Evolutionary conservation across 2,113 vertebrate genomes (phyloP), one percentile per base, ranked within the genome.

Genomic region (Ameiurus melas): DNA sequence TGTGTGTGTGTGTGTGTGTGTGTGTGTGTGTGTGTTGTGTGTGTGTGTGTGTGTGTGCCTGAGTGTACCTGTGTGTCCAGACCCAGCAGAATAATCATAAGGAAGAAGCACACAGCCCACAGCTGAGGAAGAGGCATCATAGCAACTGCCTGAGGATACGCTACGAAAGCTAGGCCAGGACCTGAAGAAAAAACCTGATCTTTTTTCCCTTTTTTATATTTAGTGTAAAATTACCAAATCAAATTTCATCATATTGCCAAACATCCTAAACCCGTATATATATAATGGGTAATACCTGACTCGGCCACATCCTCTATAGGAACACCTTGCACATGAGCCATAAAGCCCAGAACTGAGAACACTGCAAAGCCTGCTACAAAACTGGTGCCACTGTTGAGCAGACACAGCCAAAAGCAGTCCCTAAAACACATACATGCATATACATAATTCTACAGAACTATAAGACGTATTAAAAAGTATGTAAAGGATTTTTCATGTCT

Each of bases 81-180:
- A 17, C 95, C 94, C 87, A 96, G 87, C 16, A 96, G 93, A 85
- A 96, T 93, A 87, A 96, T 89, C 95, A 96, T 96, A 62, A 94
- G 17, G 33, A 96, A 96, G 92, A 96, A 96, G 75, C 93, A 95
- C 86, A 92, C 78, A 82, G 94, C 93, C 95, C 95, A 96, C 87
- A 96, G 86, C 87, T 96, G 95, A 86, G 95, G 93, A n/a, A 95
- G 82, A 55, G 95, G 95, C 95, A 95, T 96, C 95, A 96, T 93
- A 83, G 95, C 93, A 51, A 95, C 88, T 47, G 94, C 95, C n/a
- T n/a, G n/a, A n/a, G n/a, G n/a, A n/a, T n/a, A n/a, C n/a, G n/a
- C n/a, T n/a, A n/a, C n/a, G n/a, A 96, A 96, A 0, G 92, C 95
- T 92, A 96, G 88, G 13, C 95, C 95, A 73, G 95, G 95, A 87